These are phyloP conservation scores for Bovichtus variegatus DNA, from an alignment of 2,797 vertebrate species.

Conservation along the genomic window DNA sequence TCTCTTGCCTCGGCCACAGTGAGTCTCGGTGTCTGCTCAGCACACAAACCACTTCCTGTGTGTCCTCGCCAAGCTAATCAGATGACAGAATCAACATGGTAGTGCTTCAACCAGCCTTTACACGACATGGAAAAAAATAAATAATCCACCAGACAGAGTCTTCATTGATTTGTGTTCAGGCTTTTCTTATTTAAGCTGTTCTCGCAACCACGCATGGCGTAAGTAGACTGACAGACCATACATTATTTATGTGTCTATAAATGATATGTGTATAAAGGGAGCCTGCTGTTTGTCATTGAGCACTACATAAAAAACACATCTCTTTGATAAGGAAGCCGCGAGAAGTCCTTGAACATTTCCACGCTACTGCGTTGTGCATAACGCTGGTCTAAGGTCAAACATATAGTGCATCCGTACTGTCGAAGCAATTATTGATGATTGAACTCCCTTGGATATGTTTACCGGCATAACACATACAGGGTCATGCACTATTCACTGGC, in stretches of 20 bases:
- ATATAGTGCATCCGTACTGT: slow-evolving; percentile 38
- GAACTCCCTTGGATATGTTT: slow-evolving; percentile 44
- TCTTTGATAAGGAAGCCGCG: slow-evolving; percentile 44
- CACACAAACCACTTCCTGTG: slow-evolving; percentile 84
- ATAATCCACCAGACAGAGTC: slow-evolving; percentile 50
- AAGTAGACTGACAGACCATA: slow-evolving; percentile 35
- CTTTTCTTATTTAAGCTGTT: slow-evolving; percentile 36
- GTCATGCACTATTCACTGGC: slow-evolving; percentile 43
- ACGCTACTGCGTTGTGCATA: slow-evolving; percentile 21
- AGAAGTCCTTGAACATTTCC: slow-evolving; percentile 51
- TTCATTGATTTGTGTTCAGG: slow-evolving; percentile 54
- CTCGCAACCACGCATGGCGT: neutral
- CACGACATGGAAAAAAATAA: slow-evolving; percentile 5
- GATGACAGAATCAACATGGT: slow-evolving; percentile 57
- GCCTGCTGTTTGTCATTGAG: slow-evolving; percentile 46
- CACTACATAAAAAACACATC: slow-evolving; percentile 33
- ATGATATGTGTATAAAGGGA: slow-evolving; percentile 52
- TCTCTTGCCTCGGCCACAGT: slow-evolving; percentile 71
- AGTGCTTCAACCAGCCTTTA: slow-evolving; percentile 52
- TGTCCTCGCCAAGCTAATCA: slow-evolving; percentile 74
- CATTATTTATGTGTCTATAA: slow-evolving; percentile 54
- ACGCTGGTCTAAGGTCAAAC: slow-evolving; percentile 40
- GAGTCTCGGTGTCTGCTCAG: slow-evolving; percentile 81
- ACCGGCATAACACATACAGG: slow-evolving; percentile 26
- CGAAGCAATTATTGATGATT: slow-evolving; percentile 50